Evolutionary conservation across 2,797 vertebrate genomes (phyloP), one percentile per base, ranked within the genome.

Genomic region (Aulostomus chinensis): DNA sequence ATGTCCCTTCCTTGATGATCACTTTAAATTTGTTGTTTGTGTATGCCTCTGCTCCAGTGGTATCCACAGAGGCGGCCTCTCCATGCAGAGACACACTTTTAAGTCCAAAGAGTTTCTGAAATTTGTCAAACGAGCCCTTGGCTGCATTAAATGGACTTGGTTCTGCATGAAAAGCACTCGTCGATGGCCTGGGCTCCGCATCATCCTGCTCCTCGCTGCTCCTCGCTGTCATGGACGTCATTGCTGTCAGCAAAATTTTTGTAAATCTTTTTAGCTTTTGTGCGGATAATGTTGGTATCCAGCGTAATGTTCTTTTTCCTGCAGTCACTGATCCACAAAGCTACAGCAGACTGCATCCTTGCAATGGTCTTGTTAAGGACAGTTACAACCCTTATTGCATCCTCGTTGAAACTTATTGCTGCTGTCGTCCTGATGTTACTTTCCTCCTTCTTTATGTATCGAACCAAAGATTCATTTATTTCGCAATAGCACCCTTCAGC

Each of bases 271-370:
- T 12, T 26, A 3, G 38, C 38, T 9, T 40, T 40, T 13, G 22
- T 13, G 20, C 7, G 22, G 20, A 40, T 25, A 9, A 12, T 16
- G 13, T 26, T 26, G 22, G 38, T 39, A 14, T 39, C 13, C 37
- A 55, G 37, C 3, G 9, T 21, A 9, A 70, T 64, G 16, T 51
- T 65, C n/a, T 52, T 57, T 50, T 72, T 43, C 8, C 51, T 42
- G 14, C 34, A 51, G 26, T 40, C 46, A 51, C 8, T 45, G 9
- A 71, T 65, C 64, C 51, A 65, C 39, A 56, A 22, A 22, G 39
- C 42, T 58, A 64, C 54, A 22, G 48, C 52, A 34, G 51, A 36
- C 28, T 51, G 45, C 45, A 68, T 60, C 50, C 56, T 34, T 47
- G 31, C 1, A 2, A 46, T 25, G 30, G 40, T 37, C 53, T 57